Base-by-base conservation (phyloP, 2,113 vertebrate genomes). In the Salvelinus namaycush region DNA sequence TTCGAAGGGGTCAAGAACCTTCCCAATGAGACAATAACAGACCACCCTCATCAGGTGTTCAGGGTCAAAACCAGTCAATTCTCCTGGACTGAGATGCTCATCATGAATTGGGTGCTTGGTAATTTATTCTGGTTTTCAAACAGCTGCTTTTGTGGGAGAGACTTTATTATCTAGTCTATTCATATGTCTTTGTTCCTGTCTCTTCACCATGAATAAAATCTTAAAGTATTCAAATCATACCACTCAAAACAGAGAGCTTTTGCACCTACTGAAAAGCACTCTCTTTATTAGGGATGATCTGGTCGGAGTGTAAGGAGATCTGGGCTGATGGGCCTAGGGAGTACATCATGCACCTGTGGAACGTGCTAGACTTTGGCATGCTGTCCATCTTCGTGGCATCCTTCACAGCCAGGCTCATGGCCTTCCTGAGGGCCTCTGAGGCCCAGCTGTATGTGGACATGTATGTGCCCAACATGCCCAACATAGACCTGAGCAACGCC, bases 41-140 rank as follows among this genome's bases (percentile, higher is more conserved):
- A 96, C 88, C 94, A 96, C 78, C 95, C 95, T 69, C 94, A 93
- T 49, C 96, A 97, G 85, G 93, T 97, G 81, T 97, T 97, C 89
- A 90, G 96, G 79, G 93, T 97, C 81, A 97, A 96, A 81, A 97
- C 96, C 29, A 96, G 95, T 11, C 93, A 92, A 87, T 95, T 97
- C 85, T 94, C 94, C 1, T 96, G 95, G 95, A 96, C 95, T 0
- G 96, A 96, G 87, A 95, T 96, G 94, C 81, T 96, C 9, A 97
- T 97, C 78, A 96, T 96, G 95, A 93, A 95, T 18, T 97, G 96
- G 96, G 95, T 97, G 24, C 89, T 96, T 3, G 96, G 96, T 97
- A 91, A 81, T 81, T 77, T 18, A 69, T 4, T 27, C 39, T 57
- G 44, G 9, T 51, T 22, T 27, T 44, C 48, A 69, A 22, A 34